phyloP scores from a whole-genome alignment of 2,888 invertebrate species.

The Apocheima hispidaria region DNA sequence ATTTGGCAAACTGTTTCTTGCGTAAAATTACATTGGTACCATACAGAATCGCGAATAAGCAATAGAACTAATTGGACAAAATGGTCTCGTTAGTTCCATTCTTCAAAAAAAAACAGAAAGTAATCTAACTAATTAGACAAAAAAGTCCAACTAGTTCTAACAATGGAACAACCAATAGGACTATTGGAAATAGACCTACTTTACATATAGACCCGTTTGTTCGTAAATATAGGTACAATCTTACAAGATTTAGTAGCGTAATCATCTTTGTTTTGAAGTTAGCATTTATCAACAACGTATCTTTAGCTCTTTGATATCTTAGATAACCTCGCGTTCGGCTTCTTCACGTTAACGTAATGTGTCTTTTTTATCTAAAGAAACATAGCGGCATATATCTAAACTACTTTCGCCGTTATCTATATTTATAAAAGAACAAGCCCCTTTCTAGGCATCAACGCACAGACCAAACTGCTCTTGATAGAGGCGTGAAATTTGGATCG shows the following conservation, averaged over 20 bases:
- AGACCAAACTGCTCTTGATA: too few species aligned
- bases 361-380: constrained; percentile 4
- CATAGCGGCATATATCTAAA: constrained; percentile 10
- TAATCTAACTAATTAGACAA: too few species aligned
- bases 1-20: neutral
- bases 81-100: too few species aligned
- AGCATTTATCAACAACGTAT: constrained; percentile 5
- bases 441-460: too few species aligned
- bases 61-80: too few species aligned
- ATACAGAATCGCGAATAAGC: neutral
- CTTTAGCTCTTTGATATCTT: constrained; percentile 4
- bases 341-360: neutral
- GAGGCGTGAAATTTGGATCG: too few species aligned
- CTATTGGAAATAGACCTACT: too few species aligned
- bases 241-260: neutral
- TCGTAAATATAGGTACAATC: neutral
- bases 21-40: neutral
- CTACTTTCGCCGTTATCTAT: constrained; percentile 24
- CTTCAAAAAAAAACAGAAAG: too few species aligned
- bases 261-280: constrained; percentile 1
- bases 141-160: too few species aligned
- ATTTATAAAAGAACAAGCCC: too few species aligned
- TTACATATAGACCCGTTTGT: neutral
- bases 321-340: constrained; percentile 3
- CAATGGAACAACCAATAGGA: too few species aligned